Evolutionary conservation across 2,797 vertebrate species (phyloP).

Genomic region (Neosilurus hyrtlii): DNA sequence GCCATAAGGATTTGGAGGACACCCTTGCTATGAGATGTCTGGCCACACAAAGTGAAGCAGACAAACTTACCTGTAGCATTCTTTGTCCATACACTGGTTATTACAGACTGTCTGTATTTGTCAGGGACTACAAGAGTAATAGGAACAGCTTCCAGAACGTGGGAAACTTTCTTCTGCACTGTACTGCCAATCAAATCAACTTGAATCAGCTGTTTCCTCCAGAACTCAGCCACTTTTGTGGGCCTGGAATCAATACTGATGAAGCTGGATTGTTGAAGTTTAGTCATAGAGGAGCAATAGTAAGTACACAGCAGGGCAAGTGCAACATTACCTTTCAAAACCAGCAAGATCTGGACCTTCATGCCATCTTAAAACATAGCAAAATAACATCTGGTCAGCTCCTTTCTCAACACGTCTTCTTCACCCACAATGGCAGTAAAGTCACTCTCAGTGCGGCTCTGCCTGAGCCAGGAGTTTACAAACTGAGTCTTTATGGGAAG

Average conservation of each 20-base stretch:
- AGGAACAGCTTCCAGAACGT: constrained; percentile 52
- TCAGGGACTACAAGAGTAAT: constrained; percentile 52
- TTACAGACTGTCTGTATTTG: constrained; percentile 63
- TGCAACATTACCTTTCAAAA: constrained; percentile 66
- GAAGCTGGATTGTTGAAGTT: constrained; percentile 56
- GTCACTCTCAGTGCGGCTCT: constrained; percentile 71
- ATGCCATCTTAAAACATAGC: constrained; percentile 55
- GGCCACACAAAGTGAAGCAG: constrained; percentile 60
- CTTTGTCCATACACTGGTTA: constrained; percentile 63
- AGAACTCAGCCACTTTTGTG: constrained; percentile 55
- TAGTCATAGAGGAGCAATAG: constrained; percentile 54
- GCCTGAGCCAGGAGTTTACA: constrained; percentile 67
- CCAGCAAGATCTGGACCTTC: fast-evolving
- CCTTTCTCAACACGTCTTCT: constrained; percentile 69
- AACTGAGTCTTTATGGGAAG: constrained; percentile 71
- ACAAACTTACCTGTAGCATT: constrained; percentile 58
- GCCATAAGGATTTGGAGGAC: constrained; percentile 53
- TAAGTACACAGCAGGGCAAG: constrained; percentile 63
- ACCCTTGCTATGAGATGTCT: constrained; percentile 61
- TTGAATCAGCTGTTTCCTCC: constrained; percentile 65
- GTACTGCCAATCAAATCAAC: constrained; percentile 48
- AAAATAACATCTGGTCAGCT: constrained; percentile 37
- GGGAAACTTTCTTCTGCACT: constrained; percentile 65
- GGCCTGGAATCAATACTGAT: constrained; percentile 59
- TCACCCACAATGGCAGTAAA: constrained; percentile 73